These are phyloP conservation scores for Enteromius trimaculatus DNA, from an alignment of 2,797 vertebrate species.

Conservation along the genomic window DNA sequence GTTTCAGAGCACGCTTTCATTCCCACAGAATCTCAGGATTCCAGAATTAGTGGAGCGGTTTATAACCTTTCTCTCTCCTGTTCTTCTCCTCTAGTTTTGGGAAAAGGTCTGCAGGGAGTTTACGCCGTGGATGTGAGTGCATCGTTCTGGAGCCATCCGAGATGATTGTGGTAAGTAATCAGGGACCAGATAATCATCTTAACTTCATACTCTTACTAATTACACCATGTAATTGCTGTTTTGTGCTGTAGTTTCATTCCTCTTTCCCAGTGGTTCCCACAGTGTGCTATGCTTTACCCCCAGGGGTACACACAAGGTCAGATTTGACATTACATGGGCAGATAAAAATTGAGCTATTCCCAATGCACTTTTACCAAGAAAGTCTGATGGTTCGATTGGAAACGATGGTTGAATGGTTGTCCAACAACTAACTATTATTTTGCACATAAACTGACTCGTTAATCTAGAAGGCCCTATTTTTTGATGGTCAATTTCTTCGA, in stretches of 20 bases:
- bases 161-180: constrained; percentile 97
- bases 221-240: constrained; percentile 13
- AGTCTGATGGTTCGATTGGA: not conserved
- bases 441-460: not conserved
- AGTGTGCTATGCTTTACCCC: not conserved
- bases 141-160: constrained; percentile 98
- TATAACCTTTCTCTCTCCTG: constrained; percentile 5
- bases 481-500: not conserved
- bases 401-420: not conserved
- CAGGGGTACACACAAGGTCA: constrained; percentile 13
- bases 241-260: constrained; percentile 24
- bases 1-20: constrained; percentile 6
- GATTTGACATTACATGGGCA: not conserved
- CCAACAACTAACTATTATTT: not conserved
- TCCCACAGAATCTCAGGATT: constrained; percentile 20
- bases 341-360: not conserved
- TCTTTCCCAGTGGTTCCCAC: constrained; percentile 5
- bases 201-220: constrained; percentile 17
- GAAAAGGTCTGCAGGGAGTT: constrained; percentile 94
- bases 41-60: not conserved
- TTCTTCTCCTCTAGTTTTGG: constrained; percentile 84
- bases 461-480: not conserved
- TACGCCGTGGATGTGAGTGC: constrained; percentile 96
- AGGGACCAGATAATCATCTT: constrained; percentile 18
- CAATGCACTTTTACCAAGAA: constrained; percentile 1